Evolutionary conservation across 2,888 invertebrate genomes (phyloP).

Genomic region (Sericinus montela): DNA sequence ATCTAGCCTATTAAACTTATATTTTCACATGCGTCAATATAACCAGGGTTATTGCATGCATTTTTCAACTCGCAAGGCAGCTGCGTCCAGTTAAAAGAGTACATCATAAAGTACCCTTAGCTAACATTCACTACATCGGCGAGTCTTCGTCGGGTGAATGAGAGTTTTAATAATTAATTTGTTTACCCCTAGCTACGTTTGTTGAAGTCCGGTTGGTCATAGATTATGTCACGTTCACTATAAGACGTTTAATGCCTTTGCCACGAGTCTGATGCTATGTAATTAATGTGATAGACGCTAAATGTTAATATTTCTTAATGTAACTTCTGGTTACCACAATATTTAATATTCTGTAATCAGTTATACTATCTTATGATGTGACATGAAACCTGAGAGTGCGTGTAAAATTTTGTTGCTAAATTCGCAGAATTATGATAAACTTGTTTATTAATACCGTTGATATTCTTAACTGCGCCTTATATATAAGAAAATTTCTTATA

Average conservation of each 20-base stretch:
- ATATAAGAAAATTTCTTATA: no score
- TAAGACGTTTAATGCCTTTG: slow-evolving; percentile 16
- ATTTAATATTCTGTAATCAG: no score
- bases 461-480: no score
- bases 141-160: slow-evolving; percentile 30
- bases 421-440: no score
- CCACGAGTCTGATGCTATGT: no score
- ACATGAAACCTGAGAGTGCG: no score
- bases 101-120: slow-evolving; percentile 26
- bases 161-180: slow-evolving; percentile 54
- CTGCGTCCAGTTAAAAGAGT: slow-evolving; percentile 34
- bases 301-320: no score
- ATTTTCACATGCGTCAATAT: slow-evolving; percentile 2
- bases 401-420: no score
- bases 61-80: slow-evolving; percentile 28
- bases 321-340: no score
- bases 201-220: slow-evolving; percentile 48
- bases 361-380: no score
- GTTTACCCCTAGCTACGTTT: slow-evolving; percentile 41
- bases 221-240: slow-evolving; percentile 29
- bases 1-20: slow-evolving; percentile 8
- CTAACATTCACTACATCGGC: slow-evolving; percentile 22
- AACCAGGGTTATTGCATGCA: slow-evolving; percentile 26
- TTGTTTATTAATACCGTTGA: no score
- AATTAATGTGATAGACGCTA: no score